Base-by-base conservation (phyloP, 2,113 vertebrate species). In the Microtus montanus region DNA sequence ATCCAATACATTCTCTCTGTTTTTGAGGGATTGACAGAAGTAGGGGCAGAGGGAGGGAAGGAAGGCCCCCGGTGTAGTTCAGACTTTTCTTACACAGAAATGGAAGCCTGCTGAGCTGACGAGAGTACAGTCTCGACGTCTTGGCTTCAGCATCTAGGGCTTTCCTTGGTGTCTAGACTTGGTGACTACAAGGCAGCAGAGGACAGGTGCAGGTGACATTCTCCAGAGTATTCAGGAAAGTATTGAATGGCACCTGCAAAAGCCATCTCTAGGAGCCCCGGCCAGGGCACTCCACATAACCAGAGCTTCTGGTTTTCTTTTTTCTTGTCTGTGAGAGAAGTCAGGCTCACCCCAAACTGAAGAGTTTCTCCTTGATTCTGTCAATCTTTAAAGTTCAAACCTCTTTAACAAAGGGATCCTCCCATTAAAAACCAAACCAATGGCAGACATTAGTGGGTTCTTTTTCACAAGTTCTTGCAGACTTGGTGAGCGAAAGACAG, bases 341-440 rank as follows among this genome's bases (percentile, higher is more conserved):
- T 78, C n/a, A 26, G 30, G 33, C 41, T 91, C 10, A 71, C 35
- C 14, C 24, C n/a, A n/a, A 89, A 80, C 58, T n/a, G 54, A 35
- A 15, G 52, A 49, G 26, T 74, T 75, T 84, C 26, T 86, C n/a
- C 44, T 30, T 26, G 14, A 78, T 79, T 74, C 52, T 74, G 8
- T 30, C 71, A 79, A 47, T 19, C 71, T 94, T 94, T 77, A 70
- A 94, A 80, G 49, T 44, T 91, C 33, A 80, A 85, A 49, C n/a
- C 35, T n/a, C 85, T 73, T 73, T 66, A 88, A 64, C 70, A 64
- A 49, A 63, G 64, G 49, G 84, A 38, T 89, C 52, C 61, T 75
- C 30, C 47, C 30, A 64, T 84, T 95, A 79, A 70, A 86, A 79
- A 20, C 22, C 35, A 80, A 70, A 20, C 22, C 26, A 73, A 74